Evolutionary conservation across 2,113 vertebrate genomes (phyloP).

Genomic region (Parotia lawesii): DNA sequence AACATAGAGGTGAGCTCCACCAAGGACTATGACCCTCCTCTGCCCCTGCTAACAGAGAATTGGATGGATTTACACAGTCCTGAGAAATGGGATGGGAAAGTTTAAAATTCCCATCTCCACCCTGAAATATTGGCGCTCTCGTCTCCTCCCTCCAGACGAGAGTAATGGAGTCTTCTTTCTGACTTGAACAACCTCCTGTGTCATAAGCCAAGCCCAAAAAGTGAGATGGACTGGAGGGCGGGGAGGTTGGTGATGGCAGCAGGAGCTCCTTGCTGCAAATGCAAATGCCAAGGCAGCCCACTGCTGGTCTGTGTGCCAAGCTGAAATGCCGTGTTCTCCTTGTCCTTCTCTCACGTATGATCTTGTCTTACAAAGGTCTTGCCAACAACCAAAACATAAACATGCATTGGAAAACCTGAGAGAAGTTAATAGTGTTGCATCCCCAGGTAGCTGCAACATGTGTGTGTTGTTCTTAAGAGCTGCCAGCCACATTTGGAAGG

Average conservation of each 20-base stretch:
- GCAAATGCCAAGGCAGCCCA: background rate
- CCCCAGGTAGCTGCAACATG: background rate
- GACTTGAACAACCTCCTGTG: background rate
- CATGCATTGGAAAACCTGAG: rapidly evolving
- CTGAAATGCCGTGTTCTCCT: background rate
- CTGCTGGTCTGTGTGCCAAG: background rate
- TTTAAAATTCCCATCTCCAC: background rate
- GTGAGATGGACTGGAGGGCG: background rate
- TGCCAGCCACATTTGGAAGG: background rate
- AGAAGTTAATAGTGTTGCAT: background rate
- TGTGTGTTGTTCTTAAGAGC: background rate
- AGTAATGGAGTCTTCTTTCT: background rate
- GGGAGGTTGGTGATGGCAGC: background rate
- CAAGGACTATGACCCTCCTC: background rate
- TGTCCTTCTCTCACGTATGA: background rate
- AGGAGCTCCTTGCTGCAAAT: background rate
- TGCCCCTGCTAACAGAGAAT: background rate
- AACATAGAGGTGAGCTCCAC: background rate
- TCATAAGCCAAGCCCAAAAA: background rate
- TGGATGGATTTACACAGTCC: background rate
- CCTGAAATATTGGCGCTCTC: background rate
- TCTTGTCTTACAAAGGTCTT: background rate
- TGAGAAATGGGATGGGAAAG: background rate
- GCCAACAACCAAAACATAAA: background rate
- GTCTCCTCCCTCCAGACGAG: background rate